phyloP scores from a whole-genome alignment of 2,888 invertebrate genomes.

The Phalera bucephala region DNA sequence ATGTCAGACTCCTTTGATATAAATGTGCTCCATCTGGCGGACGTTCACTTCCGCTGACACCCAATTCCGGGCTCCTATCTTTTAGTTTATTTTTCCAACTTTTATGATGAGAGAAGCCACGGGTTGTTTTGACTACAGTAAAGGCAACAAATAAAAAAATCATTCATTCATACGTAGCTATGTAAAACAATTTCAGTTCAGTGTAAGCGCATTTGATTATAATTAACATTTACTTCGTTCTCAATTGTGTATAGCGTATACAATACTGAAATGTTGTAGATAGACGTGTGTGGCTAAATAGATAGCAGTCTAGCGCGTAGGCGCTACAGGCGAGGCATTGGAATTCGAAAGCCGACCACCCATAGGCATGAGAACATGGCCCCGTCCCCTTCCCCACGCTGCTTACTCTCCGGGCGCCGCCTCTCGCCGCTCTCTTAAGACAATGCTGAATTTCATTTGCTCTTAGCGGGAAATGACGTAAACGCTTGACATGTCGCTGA shows the following conservation, averaged over 20 bases:
- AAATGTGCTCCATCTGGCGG: constrained; percentile 77
- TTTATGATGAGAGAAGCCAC: constrained; percentile 64
- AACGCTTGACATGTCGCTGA: not conserved
- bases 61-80: constrained; percentile 70
- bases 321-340: constrained; percentile 78
- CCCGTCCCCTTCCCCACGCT: constrained; percentile 77
- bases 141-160: constrained; percentile 42
- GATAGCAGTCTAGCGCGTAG: constrained; percentile 67
- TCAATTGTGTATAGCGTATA: too few species aligned
- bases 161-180: constrained; percentile 63
- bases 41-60: constrained; percentile 75
- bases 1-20: constrained; percentile 32
- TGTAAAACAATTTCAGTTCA: too few species aligned
- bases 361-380: constrained; percentile 80
- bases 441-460: constrained; percentile 79
- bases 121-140: constrained; percentile 51
- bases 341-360: constrained; percentile 83
- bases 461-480: constrained; percentile 55
- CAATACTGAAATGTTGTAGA: constrained; percentile 27
- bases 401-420: constrained; percentile 66
- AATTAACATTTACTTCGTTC: too few species aligned
- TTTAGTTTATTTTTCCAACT: constrained; percentile 68
- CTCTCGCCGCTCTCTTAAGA: constrained; percentile 72
- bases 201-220: too few species aligned
- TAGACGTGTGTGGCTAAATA: constrained; percentile 40